Conservation (phyloP, 2,888 invertebrate genomes). For the Microdon myrmicae region DNA sequence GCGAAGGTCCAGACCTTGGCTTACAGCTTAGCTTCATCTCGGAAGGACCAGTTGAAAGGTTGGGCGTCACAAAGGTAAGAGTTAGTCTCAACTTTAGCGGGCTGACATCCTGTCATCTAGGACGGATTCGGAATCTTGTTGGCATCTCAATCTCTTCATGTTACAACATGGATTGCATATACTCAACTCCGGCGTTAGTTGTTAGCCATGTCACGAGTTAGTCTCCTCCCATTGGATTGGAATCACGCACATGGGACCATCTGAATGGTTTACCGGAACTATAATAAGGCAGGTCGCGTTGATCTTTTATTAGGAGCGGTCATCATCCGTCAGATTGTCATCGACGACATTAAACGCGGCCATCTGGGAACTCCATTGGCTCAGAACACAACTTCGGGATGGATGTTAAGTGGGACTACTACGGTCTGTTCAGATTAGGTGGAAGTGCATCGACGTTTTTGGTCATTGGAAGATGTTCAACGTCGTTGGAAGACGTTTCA, state of each 20-base stretch:
- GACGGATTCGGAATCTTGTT: constrained; percentile 3
- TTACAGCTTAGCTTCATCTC: constrained; percentile 5
- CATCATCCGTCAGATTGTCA: constrained; percentile 10
- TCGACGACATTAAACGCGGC: not conserved
- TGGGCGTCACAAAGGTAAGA: constrained; percentile 7
- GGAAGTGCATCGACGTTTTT: constrained; percentile 5
- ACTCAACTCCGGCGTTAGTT: not conserved
- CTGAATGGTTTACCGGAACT: not conserved
- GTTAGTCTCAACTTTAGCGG: constrained; percentile 7
- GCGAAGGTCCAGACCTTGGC: too few species aligned
- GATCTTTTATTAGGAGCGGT: constrained; percentile 4
- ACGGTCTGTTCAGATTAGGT: not conserved
- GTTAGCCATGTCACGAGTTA: not conserved
- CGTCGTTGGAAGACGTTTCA: constrained; percentile 3
- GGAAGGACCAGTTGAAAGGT: constrained; percentile 6
- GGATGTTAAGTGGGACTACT: constrained; percentile 13
- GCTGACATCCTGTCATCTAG: not conserved
- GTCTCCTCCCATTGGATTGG: not conserved
- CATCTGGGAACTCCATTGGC: constrained; percentile 3
- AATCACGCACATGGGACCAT: constrained; percentile 6
- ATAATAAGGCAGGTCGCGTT: constrained; percentile 5
- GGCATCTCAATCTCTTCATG: constrained; percentile 1
- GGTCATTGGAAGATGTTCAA: constrained; percentile 14
- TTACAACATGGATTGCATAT: not conserved
- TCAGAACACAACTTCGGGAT: constrained; percentile 2